Conservation (phyloP, 2,113 vertebrate species). For the Anoura caudifer region DNA sequence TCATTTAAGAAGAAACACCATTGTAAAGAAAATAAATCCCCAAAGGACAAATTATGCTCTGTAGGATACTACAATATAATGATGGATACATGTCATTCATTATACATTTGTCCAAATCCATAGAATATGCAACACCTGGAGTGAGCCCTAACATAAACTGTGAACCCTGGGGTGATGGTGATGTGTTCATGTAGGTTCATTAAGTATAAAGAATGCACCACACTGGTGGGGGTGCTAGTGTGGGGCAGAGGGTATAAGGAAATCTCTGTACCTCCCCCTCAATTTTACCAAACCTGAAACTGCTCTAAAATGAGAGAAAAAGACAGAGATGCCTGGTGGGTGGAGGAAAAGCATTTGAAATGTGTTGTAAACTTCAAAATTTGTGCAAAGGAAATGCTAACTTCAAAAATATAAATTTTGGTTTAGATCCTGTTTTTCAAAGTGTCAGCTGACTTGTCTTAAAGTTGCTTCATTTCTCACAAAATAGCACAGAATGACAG, state of each 20-base stretch:
- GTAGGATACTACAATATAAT: no score
- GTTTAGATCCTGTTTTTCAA: neutral
- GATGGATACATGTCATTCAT: neutral
- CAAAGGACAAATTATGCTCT: accelerated
- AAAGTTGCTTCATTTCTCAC: neutral
- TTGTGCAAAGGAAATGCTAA: neutral
- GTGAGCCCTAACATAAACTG: neutral
- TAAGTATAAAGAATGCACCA: neutral
- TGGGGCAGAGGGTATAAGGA: no score
- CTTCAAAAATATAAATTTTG: neutral
- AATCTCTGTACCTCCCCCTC: neutral
- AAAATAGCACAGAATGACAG: neutral
- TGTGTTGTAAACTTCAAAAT: neutral
- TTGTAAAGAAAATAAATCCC: neutral
- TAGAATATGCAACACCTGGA: neutral
- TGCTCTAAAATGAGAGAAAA: neutral
- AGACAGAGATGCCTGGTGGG: neutral
- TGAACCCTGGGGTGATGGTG: neutral
- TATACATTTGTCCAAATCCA: neutral
- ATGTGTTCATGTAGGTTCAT: neutral
- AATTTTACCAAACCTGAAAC: neutral
- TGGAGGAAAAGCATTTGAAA: neutral
- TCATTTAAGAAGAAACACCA: neutral
- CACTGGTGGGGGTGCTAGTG: neutral
- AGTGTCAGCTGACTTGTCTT: neutral